phyloP scores from a whole-genome alignment of 92 coral and sea anemone genomes.

The Epizoanthus scotinus region DNA sequence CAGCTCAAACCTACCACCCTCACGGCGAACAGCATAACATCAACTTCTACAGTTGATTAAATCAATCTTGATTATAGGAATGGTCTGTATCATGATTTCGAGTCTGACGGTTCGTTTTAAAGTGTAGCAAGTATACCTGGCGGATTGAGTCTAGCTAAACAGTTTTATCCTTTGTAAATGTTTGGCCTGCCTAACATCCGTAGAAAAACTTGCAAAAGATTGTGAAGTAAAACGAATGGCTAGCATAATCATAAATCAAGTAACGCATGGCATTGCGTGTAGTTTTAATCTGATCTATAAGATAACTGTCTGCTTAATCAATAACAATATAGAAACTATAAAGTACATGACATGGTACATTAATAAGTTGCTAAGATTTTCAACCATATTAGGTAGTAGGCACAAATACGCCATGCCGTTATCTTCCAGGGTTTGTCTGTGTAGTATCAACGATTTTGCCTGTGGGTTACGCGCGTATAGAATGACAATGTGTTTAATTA shows the following conservation, averaged over 20 bases:
- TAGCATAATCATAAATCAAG: neutral
- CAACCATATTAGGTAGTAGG: neutral
- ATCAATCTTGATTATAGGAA: too few species aligned
- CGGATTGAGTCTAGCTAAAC: too few species aligned
- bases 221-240: neutral
- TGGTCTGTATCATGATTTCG: too few species aligned
- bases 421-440: conserved; percentile 19
- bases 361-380: conserved; percentile 9
- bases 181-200: too few species aligned
- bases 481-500: conserved; percentile 21
- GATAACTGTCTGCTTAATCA: conserved; percentile 13
- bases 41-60: too few species aligned
- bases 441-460: neutral
- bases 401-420: neutral
- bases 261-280: neutral
- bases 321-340: neutral
- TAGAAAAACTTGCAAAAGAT: too few species aligned
- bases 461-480: conserved; percentile 11
- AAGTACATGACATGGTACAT: neutral
- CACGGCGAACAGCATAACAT: too few species aligned
- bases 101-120: too few species aligned
- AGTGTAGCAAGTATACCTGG: too few species aligned
- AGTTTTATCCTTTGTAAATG: too few species aligned
- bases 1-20: too few species aligned
- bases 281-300: neutral